Conservation (phyloP, 2,113 vertebrate species). For the Sinocyclocheilus anophthalmus region DNA sequence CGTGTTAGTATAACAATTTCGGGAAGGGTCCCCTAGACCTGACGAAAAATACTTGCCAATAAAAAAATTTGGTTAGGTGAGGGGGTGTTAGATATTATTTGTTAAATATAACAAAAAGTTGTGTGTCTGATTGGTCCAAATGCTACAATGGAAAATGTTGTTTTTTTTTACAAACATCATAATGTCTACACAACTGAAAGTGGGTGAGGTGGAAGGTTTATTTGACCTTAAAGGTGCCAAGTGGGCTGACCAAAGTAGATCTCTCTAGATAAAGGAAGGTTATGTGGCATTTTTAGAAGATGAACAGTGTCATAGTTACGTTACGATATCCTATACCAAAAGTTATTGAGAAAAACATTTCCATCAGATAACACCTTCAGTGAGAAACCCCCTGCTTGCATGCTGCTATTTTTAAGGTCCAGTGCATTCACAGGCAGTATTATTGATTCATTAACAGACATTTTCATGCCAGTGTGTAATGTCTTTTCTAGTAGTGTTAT, state of each 20-base stretch:
- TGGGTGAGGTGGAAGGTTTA: neutral
- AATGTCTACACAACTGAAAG: neutral
- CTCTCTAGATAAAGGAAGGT: neutral
- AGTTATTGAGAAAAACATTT: neutral
- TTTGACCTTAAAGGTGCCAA: neutral
- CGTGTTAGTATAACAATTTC: too few relatives aligned
- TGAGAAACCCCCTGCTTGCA: neutral
- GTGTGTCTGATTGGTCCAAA: too few relatives aligned
- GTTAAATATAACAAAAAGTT: too few relatives aligned
- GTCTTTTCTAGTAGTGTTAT: neutral
- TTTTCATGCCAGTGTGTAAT: neutral
- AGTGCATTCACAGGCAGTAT: neutral
- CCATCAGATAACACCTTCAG: neutral
- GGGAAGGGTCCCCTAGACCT: too few relatives aligned
- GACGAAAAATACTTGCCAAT: too few relatives aligned
- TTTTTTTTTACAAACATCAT: neutral
- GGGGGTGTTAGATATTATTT: too few relatives aligned
- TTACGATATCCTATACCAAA: neutral
- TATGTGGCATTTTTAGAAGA: neutral
- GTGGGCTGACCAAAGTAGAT: neutral
- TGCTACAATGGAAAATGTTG: neutral
- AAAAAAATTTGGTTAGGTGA: too few relatives aligned
- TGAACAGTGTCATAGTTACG: neutral
- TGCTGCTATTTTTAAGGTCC: neutral
- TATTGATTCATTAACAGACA: neutral